Base-by-base conservation (phyloP, 2,888 invertebrate species). In the Congeria kusceri region DNA sequence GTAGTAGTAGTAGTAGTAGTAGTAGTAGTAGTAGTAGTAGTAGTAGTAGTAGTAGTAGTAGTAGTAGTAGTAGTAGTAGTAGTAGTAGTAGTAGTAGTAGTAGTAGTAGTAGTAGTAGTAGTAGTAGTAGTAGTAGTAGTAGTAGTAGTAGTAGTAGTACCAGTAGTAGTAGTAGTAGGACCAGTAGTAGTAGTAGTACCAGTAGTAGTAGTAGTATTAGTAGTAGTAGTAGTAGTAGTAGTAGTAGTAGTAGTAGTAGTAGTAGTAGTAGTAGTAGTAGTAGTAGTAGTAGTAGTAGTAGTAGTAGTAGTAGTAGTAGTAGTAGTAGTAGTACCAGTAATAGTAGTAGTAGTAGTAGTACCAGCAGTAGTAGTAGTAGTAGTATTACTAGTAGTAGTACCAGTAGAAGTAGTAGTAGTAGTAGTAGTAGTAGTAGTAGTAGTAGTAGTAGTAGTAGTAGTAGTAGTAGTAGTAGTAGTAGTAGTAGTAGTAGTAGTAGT, bases 231-330 rank as follows among this genome's bases (percentile, higher is more conserved):
- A n/a, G n/a, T n/a, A n/a, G n/a, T n/a, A n/a, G n/a, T n/a, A n/a
- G n/a, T n/a, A n/a, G n/a, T n/a, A n/a, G n/a, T 13, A 57, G 57
- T 57, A n/a, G 57, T 15, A 23, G 57, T 15, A n/a, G 23, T 57
- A 23, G 57, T 23, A 57, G 57, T 57, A 23, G 57, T n/a, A 15
- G 57, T 57, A n/a, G 57, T 57, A 23, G 57, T 57, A 57, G 57
- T 57, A 57, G 57, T 57, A 57, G 57, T 57, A 57, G 23, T 57
- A 57, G n/a, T 57, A 23, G 18, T 57, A 15, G 57, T 11, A 15
- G 57, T 57, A n/a, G 57, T 57, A n/a, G 18, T 23, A n/a, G 57
- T 57, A 23, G 23, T 23, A 57, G 57, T 57, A 57, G 57, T 57
- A 57, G 20, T 57, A 57, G 57, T 57, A 46, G 46, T 46, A 46